Evolutionary conservation across 2,888 invertebrate genomes (phyloP), one percentile per base, ranked within the genome.

Genomic region (Drosophila lacicola): DNA sequence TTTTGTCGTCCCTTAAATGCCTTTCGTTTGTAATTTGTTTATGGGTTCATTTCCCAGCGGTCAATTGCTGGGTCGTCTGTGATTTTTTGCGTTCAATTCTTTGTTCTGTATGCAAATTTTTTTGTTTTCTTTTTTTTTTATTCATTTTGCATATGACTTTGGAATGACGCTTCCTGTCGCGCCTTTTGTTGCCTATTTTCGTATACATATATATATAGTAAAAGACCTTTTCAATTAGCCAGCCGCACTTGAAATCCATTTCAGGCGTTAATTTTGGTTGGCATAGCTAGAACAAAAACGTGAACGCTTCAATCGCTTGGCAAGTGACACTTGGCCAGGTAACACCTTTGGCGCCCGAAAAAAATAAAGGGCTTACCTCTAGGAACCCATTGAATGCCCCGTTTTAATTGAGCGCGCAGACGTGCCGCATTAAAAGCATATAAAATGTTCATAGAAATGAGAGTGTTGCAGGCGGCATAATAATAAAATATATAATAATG

Each of bases 11-110:
- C 73, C 70, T 85, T 80, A 80, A 85, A 80, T 79, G 77, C 70
- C 77, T 63, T 78, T 75, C 78, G 73, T 70, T 61, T 71, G 79
- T 82, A 73, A 79, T 82, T 78, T 88, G 89, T 84, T 90, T 90
- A 90, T 90, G 90, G 90, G 90, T 90, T 90, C 90, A 90, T 90
- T 87, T 90, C 90, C 90, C 90, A 87, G 82, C 90, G 90, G 90
- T 90, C 91, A 90, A 90, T 90, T 90, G 88, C 84, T 82, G 85
- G 76, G 64, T 81, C 78, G 90, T 90, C 90, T 90, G 87, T 83
- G 90, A 90, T 90, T 90, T 90, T 75, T 78, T 29, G 29, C 29
- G 29, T 72, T 19, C 42, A 36, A 33, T 19, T 47, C 56, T 41
- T 70, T 69, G 69, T 69, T 39, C 50, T 70, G 13, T 21, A 58